phyloP scores from a whole-genome alignment of 2,113 vertebrate genomes.

The Eptatretus burgeri region DNA sequence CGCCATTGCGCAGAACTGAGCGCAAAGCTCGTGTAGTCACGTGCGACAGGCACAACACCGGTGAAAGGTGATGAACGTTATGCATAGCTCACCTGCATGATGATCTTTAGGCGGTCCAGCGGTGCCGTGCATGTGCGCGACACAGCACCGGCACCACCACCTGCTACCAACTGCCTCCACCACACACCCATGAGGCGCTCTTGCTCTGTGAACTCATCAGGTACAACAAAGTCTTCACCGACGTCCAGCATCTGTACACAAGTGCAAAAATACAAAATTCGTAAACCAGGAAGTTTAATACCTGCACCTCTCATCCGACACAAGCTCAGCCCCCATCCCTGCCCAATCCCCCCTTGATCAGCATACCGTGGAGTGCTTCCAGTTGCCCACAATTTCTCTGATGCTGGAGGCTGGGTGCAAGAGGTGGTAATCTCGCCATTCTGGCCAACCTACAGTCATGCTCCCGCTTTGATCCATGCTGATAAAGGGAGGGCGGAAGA shows the following conservation, averaged over 20 bases:
- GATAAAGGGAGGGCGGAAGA: constrained; percentile 9
- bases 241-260: constrained; percentile 58
- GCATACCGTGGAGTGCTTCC: constrained; percentile 83
- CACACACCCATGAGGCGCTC: constrained; percentile 70
- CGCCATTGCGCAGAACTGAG: no score
- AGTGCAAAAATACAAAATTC: constrained; percentile 5
- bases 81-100: constrained; percentile 49
- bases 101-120: constrained; percentile 64
- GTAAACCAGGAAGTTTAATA: not conserved
- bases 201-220: constrained; percentile 77
- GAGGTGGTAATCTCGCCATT: constrained; percentile 75
- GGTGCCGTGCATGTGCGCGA: constrained; percentile 78
- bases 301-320: constrained; percentile 8
- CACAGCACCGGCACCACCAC: constrained; percentile 58
- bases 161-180: constrained; percentile 85
- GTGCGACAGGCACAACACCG: no score
- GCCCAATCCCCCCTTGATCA: not conserved
- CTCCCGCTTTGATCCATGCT: constrained; percentile 92
- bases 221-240: constrained; percentile 61
- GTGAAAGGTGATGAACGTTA: not conserved
- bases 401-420: constrained; percentile 65
- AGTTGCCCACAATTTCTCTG: constrained; percentile 82
- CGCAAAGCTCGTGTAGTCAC: no score
- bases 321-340: constrained; percentile 9
- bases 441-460: constrained; percentile 86